Conservation (phyloP, 2,888 invertebrate species). For the Acheta domesticus region DNA sequence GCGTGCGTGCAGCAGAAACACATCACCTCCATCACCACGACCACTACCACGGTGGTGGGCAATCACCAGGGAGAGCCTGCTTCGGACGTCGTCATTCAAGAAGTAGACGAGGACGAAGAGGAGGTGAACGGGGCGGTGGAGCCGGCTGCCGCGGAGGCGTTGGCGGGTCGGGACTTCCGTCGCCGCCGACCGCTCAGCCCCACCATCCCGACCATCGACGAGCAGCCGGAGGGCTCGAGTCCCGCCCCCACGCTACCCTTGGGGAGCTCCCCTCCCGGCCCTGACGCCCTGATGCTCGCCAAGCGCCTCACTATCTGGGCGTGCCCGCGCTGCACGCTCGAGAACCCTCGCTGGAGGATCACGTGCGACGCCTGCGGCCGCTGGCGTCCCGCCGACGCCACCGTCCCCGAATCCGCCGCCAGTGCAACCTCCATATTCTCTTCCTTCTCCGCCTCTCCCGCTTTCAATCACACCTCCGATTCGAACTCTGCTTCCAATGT, state of each 20-base stretch:
- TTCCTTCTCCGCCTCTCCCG: too few relatives aligned
- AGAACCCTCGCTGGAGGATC: conserved; percentile 59
- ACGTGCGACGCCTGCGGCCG: conserved; percentile 61
- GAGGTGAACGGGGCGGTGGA: not conserved
- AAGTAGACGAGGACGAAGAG: conserved; percentile 30
- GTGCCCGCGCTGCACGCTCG: conserved; percentile 59
- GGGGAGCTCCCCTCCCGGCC: not conserved
- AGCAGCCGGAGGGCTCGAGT: conserved; percentile 39
- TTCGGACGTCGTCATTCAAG: conserved; percentile 30
- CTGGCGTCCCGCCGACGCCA: conserved; percentile 48
- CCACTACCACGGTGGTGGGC: not conserved
- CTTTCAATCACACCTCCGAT: too few relatives aligned
- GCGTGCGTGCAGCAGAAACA: not conserved
- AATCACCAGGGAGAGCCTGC: not conserved
- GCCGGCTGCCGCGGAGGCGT: not conserved
- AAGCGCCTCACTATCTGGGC: conserved; percentile 48
- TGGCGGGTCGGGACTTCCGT: conserved; percentile 21
- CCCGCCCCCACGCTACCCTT: conserved; percentile 19
- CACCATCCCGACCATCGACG: conserved; percentile 41
- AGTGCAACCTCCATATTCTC: too few relatives aligned
- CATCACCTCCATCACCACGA: too few relatives aligned
- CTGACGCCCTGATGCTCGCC: conserved; percentile 12
- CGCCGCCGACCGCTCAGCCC: conserved; percentile 40
- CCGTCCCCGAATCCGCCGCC: not conserved
- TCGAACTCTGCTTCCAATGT: not conserved